Evolutionary conservation across 2,113 vertebrate species (phyloP), one percentile per base, ranked within the genome.

Genomic region (Synchiropus splendidus): DNA sequence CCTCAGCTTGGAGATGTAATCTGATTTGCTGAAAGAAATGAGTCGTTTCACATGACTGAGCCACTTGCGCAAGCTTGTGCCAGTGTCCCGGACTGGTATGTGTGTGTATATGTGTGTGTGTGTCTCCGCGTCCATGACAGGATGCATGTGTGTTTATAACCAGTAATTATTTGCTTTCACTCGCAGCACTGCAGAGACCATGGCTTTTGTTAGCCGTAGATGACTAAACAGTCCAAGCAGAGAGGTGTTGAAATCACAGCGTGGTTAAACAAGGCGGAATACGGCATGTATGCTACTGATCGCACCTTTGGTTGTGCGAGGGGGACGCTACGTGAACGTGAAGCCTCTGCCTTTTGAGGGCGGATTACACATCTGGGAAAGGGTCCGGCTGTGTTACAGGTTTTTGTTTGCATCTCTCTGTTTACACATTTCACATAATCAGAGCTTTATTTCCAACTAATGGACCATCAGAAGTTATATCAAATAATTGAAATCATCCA

Each of bases 1-100:
- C 67, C 69, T 70, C 67, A 71, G 79, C 59, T 73, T 9, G 18
- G 53, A 70, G 59, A 72, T 75, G 64, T 86, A 85, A 85, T 85
- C 83, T 83, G 79, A 82, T 86, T 84, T 82, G 70, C 75, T 72
- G 73, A 70, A 74, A 54, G 55, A 58, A 85, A 71, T 40, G 69
- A 77, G 77, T 80, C 54, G 53, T 74, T 80, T 86, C 84, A 83
- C 82, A 83, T 85, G 84, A 85, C 82, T 74, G 81, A 60, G 68
- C 72, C 62, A 60, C 72, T 73, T 77, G 75, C 62, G 58, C 72
- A 79, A 72, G 77, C 57, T 67, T 67, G 78, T 83, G 79, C 80
- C 83, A 79, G 74, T 69, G 67, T 78, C 69, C 59, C 56, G 39
- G 38, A 49, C 52, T 61, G 21, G 34, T 34, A 6, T 55, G 40